Conservation (phyloP, 2,797 vertebrate species). For the Darevskia nairensis region DNA sequence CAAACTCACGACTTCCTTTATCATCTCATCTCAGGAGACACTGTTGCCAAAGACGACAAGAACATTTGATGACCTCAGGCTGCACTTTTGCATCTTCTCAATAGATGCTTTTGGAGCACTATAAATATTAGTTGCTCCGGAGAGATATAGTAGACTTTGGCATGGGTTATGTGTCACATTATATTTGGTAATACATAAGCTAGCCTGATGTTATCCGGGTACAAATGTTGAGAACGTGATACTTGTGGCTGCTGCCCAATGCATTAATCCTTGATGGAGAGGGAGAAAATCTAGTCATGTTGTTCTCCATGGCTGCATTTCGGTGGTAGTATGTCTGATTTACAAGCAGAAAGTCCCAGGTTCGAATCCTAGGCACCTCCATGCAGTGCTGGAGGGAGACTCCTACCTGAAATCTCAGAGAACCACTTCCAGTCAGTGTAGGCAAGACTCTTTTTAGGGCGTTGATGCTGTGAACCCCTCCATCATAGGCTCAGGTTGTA, state of each 20-base stretch:
- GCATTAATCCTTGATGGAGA: background rate
- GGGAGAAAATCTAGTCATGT: background rate
- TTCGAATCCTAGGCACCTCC: too few relatives aligned
- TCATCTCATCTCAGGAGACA: background rate
- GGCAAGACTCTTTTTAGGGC: too few relatives aligned
- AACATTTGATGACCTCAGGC: background rate
- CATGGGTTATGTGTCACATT: background rate
- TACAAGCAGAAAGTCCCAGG: too few relatives aligned
- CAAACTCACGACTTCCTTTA: conserved; percentile 10
- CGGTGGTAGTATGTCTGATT: too few relatives aligned
- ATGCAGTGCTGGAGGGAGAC: too few relatives aligned
- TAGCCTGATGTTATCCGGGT: background rate
- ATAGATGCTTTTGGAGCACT: background rate
- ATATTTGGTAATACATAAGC: background rate
- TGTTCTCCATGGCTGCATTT: background rate
- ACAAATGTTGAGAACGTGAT: background rate
- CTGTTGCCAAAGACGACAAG: conserved; percentile 10
- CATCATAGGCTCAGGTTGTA: too few relatives aligned
- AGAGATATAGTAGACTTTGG: background rate
- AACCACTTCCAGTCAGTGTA: too few relatives aligned
- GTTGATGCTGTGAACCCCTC: too few relatives aligned
- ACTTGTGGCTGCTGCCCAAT: background rate
- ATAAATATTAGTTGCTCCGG: background rate
- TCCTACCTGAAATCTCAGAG: too few relatives aligned
- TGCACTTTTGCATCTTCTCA: conserved; percentile 6